These are phyloP conservation scores for Misgurnus mizolepis DNA, from an alignment of 2,113 vertebrate species.

Conservation along the genomic window DNA sequence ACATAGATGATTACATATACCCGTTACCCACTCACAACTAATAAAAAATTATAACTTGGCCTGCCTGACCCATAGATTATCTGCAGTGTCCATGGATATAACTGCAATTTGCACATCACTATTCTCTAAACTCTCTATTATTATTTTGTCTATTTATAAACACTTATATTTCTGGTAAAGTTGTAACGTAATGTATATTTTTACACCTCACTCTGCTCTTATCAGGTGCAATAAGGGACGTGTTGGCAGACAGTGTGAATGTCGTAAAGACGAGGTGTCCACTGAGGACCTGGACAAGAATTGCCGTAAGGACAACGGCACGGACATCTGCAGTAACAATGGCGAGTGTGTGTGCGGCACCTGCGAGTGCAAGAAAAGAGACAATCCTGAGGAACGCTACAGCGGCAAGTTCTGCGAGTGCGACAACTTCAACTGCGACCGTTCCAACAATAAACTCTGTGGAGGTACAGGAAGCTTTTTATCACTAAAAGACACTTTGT, in stretches of 20 bases:
- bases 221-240: conserved; percentile 91
- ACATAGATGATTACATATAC: no score
- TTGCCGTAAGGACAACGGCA: conserved; percentile 91
- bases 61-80: no score
- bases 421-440: conserved; percentile 99
- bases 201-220: neutral
- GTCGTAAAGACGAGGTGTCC: conserved; percentile 92
- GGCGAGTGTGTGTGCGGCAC: conserved; percentile 97
- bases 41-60: no score
- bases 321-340: conserved; percentile 94
- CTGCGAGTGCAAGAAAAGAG: conserved; percentile 94
- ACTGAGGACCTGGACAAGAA: conserved; percentile 95
- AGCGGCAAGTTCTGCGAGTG: conserved; percentile 95
- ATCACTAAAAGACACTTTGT: neutral
- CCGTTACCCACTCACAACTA: no score
- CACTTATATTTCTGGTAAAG: no score
- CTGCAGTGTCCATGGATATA: no score
- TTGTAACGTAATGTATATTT: no score
- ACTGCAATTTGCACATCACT: no score
- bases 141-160: neutral
- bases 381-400: conserved; percentile 89
- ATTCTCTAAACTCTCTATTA: no score
- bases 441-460: conserved; percentile 91
- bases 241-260: conserved; percentile 89
- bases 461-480: conserved; percentile 77